Percentiles rank a stretch among this genome's conserved stretches.
phyloP scores from a whole-genome alignment of 2,888 invertebrate genomes.

The Andricus quercusramuli region DNA sequence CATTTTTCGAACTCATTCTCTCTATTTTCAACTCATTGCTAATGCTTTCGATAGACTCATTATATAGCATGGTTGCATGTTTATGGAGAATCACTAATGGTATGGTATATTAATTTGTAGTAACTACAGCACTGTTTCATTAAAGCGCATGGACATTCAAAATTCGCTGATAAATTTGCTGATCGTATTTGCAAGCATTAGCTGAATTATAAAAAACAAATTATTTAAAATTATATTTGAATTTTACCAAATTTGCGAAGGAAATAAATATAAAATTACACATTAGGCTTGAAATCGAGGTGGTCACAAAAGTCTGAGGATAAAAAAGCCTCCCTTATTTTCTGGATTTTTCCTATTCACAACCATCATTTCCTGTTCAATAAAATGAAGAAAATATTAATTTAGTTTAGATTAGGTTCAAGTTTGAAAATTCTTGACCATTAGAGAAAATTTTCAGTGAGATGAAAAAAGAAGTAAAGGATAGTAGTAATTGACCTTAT shows the following conservation, averaged over 20 bases:
- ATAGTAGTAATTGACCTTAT: neutral
- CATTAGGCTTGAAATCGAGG: too few species aligned
- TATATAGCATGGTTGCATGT: neutral
- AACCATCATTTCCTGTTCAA: too few species aligned
- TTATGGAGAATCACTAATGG: neutral
- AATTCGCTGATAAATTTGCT: neutral
- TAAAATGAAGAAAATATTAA: too few species aligned
- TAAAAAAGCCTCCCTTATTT: too few species aligned
- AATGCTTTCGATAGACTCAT: conserved; percentile 1
- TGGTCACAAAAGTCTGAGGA: too few species aligned
- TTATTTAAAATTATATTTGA: too few species aligned
- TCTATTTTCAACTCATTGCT: conserved; percentile 1
- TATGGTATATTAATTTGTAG: neutral
- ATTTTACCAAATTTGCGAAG: too few species aligned
- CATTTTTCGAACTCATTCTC: conserved; percentile 5
- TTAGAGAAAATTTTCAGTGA: neutral
- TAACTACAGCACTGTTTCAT: neutral
- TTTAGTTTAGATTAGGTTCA: too few species aligned
- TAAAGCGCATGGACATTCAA: neutral
- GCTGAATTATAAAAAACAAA: neutral
- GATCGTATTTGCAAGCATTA: neutral
- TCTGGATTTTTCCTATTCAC: too few species aligned
- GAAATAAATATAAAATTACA: too few species aligned
- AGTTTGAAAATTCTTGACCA: neutral
- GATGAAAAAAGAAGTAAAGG: neutral